A percentile compares a stretch with the other conserved stretches of the same genome.
phyloP scores from a whole-genome alignment of 2,113 vertebrate species.

The Neogobius melanostomus region DNA sequence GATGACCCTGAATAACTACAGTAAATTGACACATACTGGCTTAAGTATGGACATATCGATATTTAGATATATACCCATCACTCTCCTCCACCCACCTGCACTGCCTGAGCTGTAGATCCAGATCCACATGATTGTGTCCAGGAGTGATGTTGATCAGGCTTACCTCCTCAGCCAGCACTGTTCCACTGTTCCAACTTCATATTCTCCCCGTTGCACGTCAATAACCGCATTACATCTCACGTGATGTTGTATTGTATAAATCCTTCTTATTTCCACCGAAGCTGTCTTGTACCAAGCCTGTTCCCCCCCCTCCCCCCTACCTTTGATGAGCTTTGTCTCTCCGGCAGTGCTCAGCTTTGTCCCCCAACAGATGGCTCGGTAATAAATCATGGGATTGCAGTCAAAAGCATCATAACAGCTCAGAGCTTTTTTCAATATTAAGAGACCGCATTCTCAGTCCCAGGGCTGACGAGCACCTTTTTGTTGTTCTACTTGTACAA shows the following conservation, averaged over 20 bases:
- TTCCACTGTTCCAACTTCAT: not conserved
- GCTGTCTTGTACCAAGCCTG: not conserved
- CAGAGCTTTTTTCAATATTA: conserved; percentile 46
- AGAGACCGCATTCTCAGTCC: conserved; percentile 22
- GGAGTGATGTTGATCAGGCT: not conserved
- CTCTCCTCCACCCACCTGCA: not conserved
- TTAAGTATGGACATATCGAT: too few species aligned
- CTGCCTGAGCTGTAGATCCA: not conserved
- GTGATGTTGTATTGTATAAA: not conserved
- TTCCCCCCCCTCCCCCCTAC: not conserved
- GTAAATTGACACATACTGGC: too few species aligned
- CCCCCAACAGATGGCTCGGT: conserved; percentile 52
- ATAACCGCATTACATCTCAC: not conserved
- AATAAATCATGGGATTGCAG: conserved; percentile 58
- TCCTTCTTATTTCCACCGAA: not conserved
- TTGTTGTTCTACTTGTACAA: conserved; percentile 19
- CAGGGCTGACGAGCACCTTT: conserved; percentile 20
- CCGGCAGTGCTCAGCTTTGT: conserved; percentile 20
- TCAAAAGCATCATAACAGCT: conserved; percentile 54
- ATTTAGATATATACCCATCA: too few species aligned
- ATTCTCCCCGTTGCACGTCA: not conserved
- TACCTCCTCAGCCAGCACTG: not conserved
- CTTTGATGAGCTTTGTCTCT: conserved; percentile 36
- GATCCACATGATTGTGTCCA: not conserved
- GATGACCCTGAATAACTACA: too few species aligned